Evolutionary conservation across 2,888 invertebrate species (phyloP).

Genomic region (Spialia ferax): DNA sequence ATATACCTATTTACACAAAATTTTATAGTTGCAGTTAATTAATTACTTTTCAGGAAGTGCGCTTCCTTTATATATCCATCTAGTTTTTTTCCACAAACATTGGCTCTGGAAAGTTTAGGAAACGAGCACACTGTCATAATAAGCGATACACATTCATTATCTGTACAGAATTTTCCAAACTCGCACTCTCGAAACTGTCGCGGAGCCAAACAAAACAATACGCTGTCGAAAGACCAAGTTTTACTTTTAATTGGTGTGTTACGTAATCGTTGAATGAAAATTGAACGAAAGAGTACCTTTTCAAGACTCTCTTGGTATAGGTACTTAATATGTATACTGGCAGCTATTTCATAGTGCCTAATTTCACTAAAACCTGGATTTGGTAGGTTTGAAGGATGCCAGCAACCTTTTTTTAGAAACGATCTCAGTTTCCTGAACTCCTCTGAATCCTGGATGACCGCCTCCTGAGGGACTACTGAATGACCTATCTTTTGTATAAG

Average conservation of each 20-base stretch:
- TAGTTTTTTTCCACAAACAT: conserved; percentile 6
- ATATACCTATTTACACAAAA: not conserved
- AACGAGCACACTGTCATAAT: not conserved
- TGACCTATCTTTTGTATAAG: too few species aligned
- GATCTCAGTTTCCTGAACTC: too few species aligned
- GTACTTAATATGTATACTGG: too few species aligned
- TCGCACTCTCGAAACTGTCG: conserved; percentile 14
- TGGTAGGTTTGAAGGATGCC: too few species aligned
- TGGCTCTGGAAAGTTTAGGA: conserved; percentile 19
- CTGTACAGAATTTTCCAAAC: conserved; percentile 21
- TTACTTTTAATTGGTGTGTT: conserved; percentile 23
- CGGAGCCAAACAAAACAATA: conserved; percentile 27
- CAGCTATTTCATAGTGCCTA: too few species aligned
- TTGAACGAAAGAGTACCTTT: too few species aligned
- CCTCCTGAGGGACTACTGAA: too few species aligned
- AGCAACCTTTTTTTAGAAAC: too few species aligned
- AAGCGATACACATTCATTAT: conserved; percentile 15
- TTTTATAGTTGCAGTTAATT: not conserved
- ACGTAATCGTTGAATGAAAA: conserved; percentile 4
- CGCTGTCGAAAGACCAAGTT: conserved; percentile 7
- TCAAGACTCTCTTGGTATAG: too few species aligned
- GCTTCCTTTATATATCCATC: not conserved
- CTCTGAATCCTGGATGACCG: too few species aligned
- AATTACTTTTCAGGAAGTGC: not conserved
- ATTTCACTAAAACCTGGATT: too few species aligned